A percentile compares a stretch with the other conserved stretches of the same genome.
phyloP scores from a whole-genome alignment of 2,113 vertebrate genomes.

The human (Homo sapiens) region GRCh38 chr17:70774001-70774500 shows the following conservation, averaged over 20 bases:
- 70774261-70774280: accelerated
- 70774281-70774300: neutral
- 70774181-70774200: neutral
- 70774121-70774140: neutral
- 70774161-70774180: neutral
- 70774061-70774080: neutral
- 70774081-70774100: neutral
- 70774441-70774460: neutral
- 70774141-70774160: neutral
- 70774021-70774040: neutral
- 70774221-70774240: accelerated
- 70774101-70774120: neutral
- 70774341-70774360: neutral
- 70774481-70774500: neutral
- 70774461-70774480: neutral
- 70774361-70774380: neutral
- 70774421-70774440: neutral
- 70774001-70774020: neutral
- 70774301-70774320: neutral
- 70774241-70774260: accelerated
- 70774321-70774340: neutral
- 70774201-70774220: neutral
- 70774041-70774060: neutral
- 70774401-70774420: neutral
- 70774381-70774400: neutral